phyloP scores from a whole-genome alignment of 2,113 vertebrate species.

The Gallinago paraguaiae region DNA sequence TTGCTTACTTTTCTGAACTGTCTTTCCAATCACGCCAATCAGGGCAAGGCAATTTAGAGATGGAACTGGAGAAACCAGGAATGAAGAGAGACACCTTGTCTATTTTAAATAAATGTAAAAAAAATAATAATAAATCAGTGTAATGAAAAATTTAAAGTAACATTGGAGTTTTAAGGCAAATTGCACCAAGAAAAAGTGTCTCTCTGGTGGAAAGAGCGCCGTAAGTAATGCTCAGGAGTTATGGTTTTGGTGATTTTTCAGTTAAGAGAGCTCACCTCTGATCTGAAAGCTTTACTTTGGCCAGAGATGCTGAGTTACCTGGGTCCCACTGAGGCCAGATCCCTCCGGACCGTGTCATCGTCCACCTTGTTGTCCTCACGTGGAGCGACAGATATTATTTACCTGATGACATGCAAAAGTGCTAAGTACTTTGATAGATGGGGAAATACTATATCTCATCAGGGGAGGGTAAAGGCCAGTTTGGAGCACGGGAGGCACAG shows the following conservation, averaged over 20 bases:
- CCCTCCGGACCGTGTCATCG: background rate
- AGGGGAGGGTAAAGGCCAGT: background rate
- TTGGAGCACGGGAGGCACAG: background rate
- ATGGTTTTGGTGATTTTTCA: background rate
- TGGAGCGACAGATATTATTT: background rate
- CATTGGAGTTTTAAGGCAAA: background rate
- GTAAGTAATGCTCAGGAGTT: background rate
- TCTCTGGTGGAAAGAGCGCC: background rate
- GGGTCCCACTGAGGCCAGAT: background rate
- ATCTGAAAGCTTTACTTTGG: background rate
- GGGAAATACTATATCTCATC: background rate
- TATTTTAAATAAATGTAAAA: background rate
- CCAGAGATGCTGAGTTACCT: background rate
- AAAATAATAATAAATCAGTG: no score
- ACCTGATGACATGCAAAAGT: background rate
- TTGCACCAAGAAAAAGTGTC: background rate
- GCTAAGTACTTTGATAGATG: background rate
- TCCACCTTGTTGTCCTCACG: background rate
- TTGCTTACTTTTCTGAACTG: conserved; percentile 27
- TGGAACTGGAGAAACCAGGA: background rate
- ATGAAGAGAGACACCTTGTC: background rate
- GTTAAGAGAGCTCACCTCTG: background rate
- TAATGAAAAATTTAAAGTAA: background rate
- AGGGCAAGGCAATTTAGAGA: background rate
- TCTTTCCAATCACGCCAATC: background rate